phyloP scores from a whole-genome alignment of 2,113 vertebrate genomes.

The Sitta europaea region DNA sequence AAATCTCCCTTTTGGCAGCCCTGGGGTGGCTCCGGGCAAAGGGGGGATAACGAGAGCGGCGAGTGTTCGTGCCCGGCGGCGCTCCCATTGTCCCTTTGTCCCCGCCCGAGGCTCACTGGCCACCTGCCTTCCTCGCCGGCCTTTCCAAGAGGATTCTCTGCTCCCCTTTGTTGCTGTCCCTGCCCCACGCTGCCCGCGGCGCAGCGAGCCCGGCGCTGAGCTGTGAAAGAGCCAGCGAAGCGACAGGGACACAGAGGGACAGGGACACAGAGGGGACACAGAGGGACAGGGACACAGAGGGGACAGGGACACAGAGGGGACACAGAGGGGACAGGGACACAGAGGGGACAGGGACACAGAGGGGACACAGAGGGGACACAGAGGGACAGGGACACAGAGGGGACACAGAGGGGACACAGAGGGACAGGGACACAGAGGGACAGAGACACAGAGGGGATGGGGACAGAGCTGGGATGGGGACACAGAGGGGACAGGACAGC shows the following conservation, averaged over 20 bases:
- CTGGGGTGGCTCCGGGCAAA: not conserved
- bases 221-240: not conserved
- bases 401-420: too few relatives aligned
- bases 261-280: not conserved
- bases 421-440: not conserved
- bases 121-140: constrained; percentile 6
- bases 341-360: not conserved
- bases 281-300: not conserved
- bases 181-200: not conserved
- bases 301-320: too few relatives aligned
- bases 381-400: not conserved
- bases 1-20: not conserved
- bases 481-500: too few relatives aligned
- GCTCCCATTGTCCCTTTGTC: constrained; percentile 12
- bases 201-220: not conserved
- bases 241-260: not conserved
- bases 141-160: not conserved
- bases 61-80: not conserved
- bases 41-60: not conserved
- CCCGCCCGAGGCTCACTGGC: not conserved
- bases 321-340: not conserved
- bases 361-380: too few relatives aligned
- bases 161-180: not conserved
- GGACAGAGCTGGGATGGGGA: not conserved
- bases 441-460: not conserved